Percentiles rank a stretch among this genome's conserved stretches.
Evolutionary conservation across 2,113 vertebrate species (phyloP).

Genomic region (Pao palembangensis): DNA sequence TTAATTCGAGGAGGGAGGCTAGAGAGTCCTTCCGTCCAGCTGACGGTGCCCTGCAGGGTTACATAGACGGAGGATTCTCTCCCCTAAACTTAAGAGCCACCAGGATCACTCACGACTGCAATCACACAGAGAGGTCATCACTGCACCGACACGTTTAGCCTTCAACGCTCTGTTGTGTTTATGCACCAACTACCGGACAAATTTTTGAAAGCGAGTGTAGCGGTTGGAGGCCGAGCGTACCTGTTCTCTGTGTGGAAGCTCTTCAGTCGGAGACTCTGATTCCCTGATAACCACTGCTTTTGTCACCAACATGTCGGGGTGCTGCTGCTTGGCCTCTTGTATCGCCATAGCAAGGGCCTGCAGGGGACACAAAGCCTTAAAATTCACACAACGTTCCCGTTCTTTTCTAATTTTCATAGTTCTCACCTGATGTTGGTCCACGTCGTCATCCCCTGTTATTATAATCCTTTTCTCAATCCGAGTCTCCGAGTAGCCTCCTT

Average conservation of each 20-base stretch:
- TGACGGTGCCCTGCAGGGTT: slow-evolving; percentile 37
- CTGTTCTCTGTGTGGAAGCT: slow-evolving; percentile 85
- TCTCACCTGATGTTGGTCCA: slow-evolving; percentile 95
- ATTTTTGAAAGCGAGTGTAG: too few relatives aligned
- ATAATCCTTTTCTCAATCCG: slow-evolving; percentile 98
- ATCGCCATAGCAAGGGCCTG: slow-evolving; percentile 96
- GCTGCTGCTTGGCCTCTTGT: slow-evolving; percentile 96
- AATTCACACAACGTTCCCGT: not conserved
- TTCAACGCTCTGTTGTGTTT: too few relatives aligned
- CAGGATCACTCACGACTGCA: slow-evolving; percentile 70
- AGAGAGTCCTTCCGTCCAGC: slow-evolving; percentile 40
- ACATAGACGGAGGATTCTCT: slow-evolving; percentile 23
- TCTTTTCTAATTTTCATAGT: too few relatives aligned
- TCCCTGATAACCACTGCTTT: slow-evolving; percentile 99
- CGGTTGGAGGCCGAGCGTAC: slow-evolving; percentile 52
- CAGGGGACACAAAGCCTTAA: slow-evolving; percentile 3
- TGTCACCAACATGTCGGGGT: slow-evolving; percentile 98
- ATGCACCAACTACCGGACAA: too few relatives aligned
- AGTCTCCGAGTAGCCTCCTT: slow-evolving; percentile 97
- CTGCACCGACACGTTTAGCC: too few relatives aligned
- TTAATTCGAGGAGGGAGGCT: slow-evolving; percentile 35
- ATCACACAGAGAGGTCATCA: slow-evolving; percentile 14
- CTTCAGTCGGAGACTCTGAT: slow-evolving; percentile 91
- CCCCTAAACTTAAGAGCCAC: slow-evolving; percentile 38
- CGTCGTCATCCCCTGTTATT: slow-evolving; percentile 96